Evolutionary conservation across 2,113 vertebrate genomes (phyloP).

Genomic region (Ophthalmolycus amberensis): DNA sequence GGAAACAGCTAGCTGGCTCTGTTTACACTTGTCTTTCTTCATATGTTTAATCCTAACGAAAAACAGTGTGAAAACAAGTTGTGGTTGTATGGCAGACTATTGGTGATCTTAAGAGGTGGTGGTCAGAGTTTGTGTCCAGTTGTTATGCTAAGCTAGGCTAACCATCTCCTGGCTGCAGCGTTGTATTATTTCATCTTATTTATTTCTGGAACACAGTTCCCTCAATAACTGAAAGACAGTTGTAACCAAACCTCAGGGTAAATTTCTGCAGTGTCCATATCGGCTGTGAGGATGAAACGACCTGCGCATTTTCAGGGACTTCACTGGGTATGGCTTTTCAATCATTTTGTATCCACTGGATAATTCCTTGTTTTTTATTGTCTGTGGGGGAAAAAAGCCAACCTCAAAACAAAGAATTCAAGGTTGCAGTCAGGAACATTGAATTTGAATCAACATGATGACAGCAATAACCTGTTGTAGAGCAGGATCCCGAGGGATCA

Average conservation of each 20-base stretch:
- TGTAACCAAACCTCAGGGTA: neutral
- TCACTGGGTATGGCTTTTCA: neutral
- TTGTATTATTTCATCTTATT: neutral
- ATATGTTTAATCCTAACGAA: too few relatives aligned
- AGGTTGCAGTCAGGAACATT: neutral
- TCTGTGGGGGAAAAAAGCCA: neutral
- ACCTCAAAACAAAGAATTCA: neutral
- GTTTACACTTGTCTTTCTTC: too few relatives aligned
- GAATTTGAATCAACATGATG: neutral
- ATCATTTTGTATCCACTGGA: neutral
- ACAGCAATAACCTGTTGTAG: conserved; percentile 5
- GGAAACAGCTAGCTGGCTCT: too few relatives aligned
- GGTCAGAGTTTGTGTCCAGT: too few relatives aligned
- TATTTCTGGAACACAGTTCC: neutral
- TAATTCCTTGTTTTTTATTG: neutral
- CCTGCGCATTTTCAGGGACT: neutral
- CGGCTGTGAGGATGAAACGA: neutral
- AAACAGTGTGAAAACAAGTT: too few relatives aligned
- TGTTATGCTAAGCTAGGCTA: neutral
- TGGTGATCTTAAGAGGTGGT: too few relatives aligned
- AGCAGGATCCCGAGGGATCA: conserved; percentile 15
- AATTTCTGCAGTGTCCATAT: neutral
- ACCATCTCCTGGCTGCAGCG: neutral
- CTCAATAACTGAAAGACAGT: neutral
- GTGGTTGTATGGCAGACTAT: too few relatives aligned